Evolutionary conservation across 23 tunicate species (phyloP).

Genomic region (Diplosoma virens): DNA sequence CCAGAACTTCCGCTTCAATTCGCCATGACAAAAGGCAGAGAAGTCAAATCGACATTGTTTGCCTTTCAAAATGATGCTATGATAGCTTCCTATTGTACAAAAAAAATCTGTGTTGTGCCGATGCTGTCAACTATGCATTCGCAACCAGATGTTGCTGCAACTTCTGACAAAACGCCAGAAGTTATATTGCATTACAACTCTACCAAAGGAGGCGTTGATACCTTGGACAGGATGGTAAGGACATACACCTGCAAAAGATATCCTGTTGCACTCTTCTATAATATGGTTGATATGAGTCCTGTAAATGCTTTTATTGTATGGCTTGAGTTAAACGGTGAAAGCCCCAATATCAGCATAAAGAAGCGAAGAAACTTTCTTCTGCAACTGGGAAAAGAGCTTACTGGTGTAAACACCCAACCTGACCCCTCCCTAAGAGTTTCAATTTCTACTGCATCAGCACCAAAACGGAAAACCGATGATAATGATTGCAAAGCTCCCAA

Average conservation of each 20-base stretch:
- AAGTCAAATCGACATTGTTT: constrained; percentile 2
- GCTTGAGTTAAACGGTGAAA: too few species aligned
- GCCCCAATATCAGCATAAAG: background rate
- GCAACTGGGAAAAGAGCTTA: constrained; percentile 27
- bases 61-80: constrained; percentile 18
- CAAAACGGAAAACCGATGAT: too few species aligned
- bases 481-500: too few species aligned
- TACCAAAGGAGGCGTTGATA: constrained; percentile 21
- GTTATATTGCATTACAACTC: constrained; percentile 19
- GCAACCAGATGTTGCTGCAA: background rate
- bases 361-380: constrained; percentile 14
- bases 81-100: constrained; percentile 14
- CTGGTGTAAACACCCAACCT: too few species aligned
- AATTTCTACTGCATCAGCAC: too few species aligned
- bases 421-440: too few species aligned
- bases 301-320: constrained; percentile 20
- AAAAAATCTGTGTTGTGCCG: background rate
- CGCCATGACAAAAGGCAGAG: background rate
- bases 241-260: constrained; percentile 37
- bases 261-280: constrained; percentile 25
- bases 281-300: constrained; percentile 17
- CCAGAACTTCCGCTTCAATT: constrained; percentile 25
- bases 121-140: constrained; percentile 25
- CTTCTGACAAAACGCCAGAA: constrained; percentile 26
- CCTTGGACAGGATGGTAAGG: constrained; percentile 14